Evolutionary conservation across 2,888 invertebrate species (phyloP).

Genomic region (Noctua janthe): DNA sequence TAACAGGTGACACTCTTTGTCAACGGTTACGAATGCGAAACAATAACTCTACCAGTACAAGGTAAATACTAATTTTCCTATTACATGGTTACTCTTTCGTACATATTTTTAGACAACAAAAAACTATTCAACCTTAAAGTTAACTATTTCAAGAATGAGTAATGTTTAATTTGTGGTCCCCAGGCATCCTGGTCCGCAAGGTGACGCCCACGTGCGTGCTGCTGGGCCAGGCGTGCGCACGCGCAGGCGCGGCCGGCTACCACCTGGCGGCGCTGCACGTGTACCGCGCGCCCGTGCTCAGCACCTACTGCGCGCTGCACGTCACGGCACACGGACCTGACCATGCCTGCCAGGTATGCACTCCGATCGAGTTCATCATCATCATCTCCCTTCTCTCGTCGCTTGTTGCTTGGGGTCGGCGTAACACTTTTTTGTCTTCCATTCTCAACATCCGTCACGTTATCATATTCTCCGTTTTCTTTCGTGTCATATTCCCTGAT

Average conservation of each 20-base stretch:
- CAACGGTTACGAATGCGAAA: conserved; percentile 91
- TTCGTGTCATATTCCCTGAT: too few species aligned
- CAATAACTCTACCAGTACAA: conserved; percentile 90
- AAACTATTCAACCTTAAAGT: too few species aligned
- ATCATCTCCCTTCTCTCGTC: too few species aligned
- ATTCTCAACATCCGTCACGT: too few species aligned
- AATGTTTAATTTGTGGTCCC: too few species aligned
- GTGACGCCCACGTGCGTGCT: conserved; percentile 89
- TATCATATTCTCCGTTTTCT: too few species aligned
- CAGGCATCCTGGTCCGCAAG: conserved; percentile 90
- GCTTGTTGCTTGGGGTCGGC: too few species aligned
- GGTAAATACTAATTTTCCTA: conserved; percentile 75
- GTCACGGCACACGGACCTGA: conserved; percentile 87
- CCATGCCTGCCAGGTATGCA: conserved; percentile 75
- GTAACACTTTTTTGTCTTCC: too few species aligned
- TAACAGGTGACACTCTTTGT: conserved; percentile 89
- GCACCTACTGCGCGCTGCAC: conserved; percentile 88
- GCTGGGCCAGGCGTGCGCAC: conserved; percentile 77
- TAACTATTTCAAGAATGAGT: too few species aligned
- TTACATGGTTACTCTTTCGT: not conserved
- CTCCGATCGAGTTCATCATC: too few species aligned
- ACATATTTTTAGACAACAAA: too few species aligned
- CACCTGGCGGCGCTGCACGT: conserved; percentile 89
- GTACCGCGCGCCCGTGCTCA: conserved; percentile 90
- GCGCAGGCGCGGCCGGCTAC: conserved; percentile 80